Base-by-base conservation (phyloP, 1,140 invertebrate species). In the Triops longicaudatus region DNA sequence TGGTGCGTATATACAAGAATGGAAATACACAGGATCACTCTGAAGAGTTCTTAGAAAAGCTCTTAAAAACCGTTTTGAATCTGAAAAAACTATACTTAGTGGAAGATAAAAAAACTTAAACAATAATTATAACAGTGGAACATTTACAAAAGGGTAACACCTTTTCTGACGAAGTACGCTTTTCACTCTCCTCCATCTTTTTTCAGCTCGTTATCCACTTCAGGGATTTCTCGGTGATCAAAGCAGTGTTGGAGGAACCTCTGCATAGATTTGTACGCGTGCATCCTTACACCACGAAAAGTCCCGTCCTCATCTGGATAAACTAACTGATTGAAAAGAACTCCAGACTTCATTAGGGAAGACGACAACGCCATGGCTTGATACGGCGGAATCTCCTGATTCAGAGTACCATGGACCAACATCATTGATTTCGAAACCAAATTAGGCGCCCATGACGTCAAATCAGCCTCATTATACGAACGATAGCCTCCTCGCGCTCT, bases 321-420 rank as follows among this genome's bases (percentile, higher is more conserved):
- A 63, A 63, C 50, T 22, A 63, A 63, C 14, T 63, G 50, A 9
- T 63, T 63, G 50, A 63, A 63, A 22, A 63, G 50, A 3, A 63
- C 50, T 1, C 50, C 50, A 17, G 50, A 63, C 50, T 63, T 63
- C 50, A 63, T 63, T 63, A 63, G 22, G 3, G 50, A 63, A 63
- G 50, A 63, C n/a, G 50, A 63, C 22, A 63, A 11, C 50, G 50
- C 50, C 50, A 63, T 63, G 17, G 50, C 50, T 63, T 63, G 50
- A 22, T 63, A 63, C 17, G 50, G 50, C 50, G 50, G 93, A n/a
- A 94, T 91, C 78, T 74, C 73, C 31, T 77, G 72, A 1, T 95
- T 93, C 3, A 91, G 91, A 1, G 91, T 92, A 9, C 92, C 92
- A 80, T 94, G 93, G 26, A 88, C 83, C 37, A 95, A 83, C 88